Percentiles rank a stretch among this genome's conserved stretches.
Conservation (phyloP, 2,888 invertebrate genomes). For the Macrophya alboannulata region DNA sequence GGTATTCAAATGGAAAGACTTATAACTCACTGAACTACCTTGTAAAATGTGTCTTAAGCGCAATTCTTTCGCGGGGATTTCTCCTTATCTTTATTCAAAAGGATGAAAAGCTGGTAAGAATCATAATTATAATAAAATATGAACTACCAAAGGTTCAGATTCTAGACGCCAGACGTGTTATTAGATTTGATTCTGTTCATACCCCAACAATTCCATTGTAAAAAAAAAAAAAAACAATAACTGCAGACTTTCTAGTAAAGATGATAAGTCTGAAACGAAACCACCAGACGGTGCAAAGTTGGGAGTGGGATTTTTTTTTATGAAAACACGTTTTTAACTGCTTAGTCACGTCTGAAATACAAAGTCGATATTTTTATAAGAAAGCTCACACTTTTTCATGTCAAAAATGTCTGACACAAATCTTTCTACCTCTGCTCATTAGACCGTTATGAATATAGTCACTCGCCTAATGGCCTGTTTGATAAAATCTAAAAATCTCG, state of each 20-base stretch:
- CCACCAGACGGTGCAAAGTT: not conserved
- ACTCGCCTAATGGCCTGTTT: not conserved
- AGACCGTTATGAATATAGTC: not conserved
- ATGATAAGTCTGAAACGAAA: constrained; percentile 1
- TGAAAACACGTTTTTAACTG: constrained; percentile 1
- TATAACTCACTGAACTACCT: too few relatives aligned
- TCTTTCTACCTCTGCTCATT: not conserved
- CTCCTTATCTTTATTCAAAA: too few relatives aligned
- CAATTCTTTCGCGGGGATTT: too few relatives aligned
- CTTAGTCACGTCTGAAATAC: not conserved
- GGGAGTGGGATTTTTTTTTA: not conserved
- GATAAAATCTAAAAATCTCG: not conserved
- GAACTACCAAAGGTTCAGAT: not conserved
- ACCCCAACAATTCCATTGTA: not conserved
- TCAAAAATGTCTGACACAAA: not conserved
- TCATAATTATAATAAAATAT: not conserved
- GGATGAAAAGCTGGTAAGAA: not conserved
- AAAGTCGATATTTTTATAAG: constrained; percentile 11
- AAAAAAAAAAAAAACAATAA: not conserved
- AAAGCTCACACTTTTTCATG: not conserved
- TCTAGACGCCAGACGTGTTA: not conserved
- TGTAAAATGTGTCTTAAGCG: too few relatives aligned
- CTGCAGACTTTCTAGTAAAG: not conserved
- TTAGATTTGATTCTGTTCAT: not conserved
- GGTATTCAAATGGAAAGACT: too few relatives aligned